Base-by-base conservation (phyloP, 2,797 vertebrate genomes). In the Malurus splendens region DNA sequence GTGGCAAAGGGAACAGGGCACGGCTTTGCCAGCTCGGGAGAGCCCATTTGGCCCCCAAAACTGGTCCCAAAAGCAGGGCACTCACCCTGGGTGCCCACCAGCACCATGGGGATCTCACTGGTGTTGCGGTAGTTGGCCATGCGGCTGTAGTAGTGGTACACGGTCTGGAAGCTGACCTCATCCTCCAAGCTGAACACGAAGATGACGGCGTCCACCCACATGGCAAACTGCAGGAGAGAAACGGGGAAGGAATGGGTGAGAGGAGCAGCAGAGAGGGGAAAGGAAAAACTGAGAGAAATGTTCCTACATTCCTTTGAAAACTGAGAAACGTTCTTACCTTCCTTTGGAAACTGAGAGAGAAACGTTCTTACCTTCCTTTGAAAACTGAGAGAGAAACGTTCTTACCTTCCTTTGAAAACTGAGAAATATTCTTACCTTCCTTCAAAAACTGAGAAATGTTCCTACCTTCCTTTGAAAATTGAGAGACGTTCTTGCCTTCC, bases 161-260 rank as follows among this genome's bases (percentile, higher is more conserved):
- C 99, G 0, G 99, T 99, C 98, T 99, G 98, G 97, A 99, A 99
- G 92, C 98, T 99, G 96, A 98, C 98, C 90, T 99, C 99, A 9
- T 99, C 99, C 97, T 99, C 99, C 96, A 99, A 93, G 91, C 99
- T 99, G 97, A 99, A 99, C 95, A 99, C 99, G 72, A 99, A 99
- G 93, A 99, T 98, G 57, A 99, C 98, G 0, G 99, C 99, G 24
- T 99, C 99, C 93, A 99, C 99, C 99, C 99, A 99, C 97, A 99
- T 92, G 6, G 99, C 98, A 92, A 99, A 99, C 99, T 99, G 94
- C 11, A 8, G 82, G 92, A 78, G 0, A 42, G 28, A 68, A 87
- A 56, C 0, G 13, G 60, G 30, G 55, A 82, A 87, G 56, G 41
- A 5, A 76, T 36, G 36, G 36, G 36, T 36, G 36, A 90, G n/a